Evolutionary conservation across 1,140 invertebrate genomes (phyloP).

Genomic region (Megalonaias nervosa): DNA sequence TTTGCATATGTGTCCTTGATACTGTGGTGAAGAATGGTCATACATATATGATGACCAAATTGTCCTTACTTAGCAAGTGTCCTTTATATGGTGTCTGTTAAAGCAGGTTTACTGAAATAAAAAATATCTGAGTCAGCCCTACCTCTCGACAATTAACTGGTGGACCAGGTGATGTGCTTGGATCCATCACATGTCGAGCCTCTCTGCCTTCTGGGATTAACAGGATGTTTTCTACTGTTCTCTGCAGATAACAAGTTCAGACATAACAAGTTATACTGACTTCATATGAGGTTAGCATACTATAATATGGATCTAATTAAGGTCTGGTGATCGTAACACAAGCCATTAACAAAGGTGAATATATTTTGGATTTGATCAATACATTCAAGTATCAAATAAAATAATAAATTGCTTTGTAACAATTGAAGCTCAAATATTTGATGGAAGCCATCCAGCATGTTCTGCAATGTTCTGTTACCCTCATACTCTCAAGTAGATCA

Average conservation of each 20-base stretch:
- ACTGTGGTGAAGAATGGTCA: no score
- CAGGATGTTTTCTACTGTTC: constrained; percentile 67
- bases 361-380: not conserved
- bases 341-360: not conserved
- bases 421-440: no score
- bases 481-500: no score
- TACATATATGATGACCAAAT: no score
- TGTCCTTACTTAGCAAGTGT: no score
- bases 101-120: no score
- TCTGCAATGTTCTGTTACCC: no score
- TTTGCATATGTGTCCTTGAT: no score
- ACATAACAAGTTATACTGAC: not conserved
- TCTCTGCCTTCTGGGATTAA: constrained; percentile 62
- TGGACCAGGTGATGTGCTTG: constrained; percentile 39
- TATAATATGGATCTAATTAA: not conserved
- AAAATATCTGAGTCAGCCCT: not conserved
- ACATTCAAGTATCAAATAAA: not conserved
- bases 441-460: no score
- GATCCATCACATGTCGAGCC: constrained; percentile 66
- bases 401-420: not conserved
- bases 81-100: no score
- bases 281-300: not conserved
- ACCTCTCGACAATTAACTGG: constrained; percentile 61
- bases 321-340: not conserved
- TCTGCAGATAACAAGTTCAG: constrained; percentile 34